These are phyloP conservation scores for Enteromius anoplus DNA, from an alignment of 2,797 vertebrate genomes.

Conservation along the genomic window DNA sequence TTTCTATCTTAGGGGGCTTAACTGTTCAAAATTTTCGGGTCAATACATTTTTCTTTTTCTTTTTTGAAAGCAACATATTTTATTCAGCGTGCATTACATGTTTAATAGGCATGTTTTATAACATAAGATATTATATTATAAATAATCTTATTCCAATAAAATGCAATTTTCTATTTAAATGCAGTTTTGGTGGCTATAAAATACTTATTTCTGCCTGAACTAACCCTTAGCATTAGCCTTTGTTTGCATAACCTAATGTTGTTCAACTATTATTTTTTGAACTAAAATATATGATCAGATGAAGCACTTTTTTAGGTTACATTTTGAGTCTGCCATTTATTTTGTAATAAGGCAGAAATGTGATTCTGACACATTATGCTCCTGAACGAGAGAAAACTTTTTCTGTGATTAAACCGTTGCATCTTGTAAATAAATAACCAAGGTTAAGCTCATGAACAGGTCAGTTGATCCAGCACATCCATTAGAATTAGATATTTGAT, in stretches of 20 bases:
- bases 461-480: background rate
- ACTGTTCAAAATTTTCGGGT: background rate
- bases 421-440: background rate
- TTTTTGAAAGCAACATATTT: background rate
- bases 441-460: background rate
- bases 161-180: background rate
- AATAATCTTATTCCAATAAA: background rate
- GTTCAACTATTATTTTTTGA: background rate
- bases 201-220: background rate
- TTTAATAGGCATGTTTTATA: background rate
- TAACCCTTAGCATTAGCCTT: background rate
- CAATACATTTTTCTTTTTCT: background rate
- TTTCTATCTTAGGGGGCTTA: background rate
- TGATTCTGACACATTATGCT: background rate
- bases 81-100: background rate
- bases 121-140: background rate
- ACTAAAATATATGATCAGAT: constrained; percentile 33
- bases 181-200: background rate
- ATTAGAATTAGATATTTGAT: background rate
- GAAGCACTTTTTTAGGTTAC: constrained; percentile 67
- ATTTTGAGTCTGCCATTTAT: constrained; percentile 56
- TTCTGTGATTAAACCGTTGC: background rate
- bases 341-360: constrained; percentile 51
- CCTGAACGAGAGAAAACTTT: background rate
- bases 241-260: background rate